A percentile compares a stretch with the other conserved stretches of the same genome.
Conservation (phyloP, 1,140 invertebrate genomes). For the Anastrepha ludens region DNA sequence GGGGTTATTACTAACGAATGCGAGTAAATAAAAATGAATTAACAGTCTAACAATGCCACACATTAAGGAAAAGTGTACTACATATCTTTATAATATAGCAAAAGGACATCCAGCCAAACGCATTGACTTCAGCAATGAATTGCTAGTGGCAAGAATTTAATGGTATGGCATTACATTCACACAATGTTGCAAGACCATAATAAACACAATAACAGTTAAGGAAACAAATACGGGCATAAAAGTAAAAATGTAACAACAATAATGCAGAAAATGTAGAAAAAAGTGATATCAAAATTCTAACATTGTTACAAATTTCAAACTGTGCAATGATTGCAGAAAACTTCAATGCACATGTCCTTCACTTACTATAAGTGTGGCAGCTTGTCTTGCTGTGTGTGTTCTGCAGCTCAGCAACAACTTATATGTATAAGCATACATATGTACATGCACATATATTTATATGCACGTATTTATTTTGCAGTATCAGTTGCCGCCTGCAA, state of each 20-base stretch:
- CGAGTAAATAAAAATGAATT: neutral
- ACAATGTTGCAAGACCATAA: slow-evolving; percentile 1
- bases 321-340: slow-evolving; percentile 45
- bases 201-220: slow-evolving; percentile 42
- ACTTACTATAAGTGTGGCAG: neutral
- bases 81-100: neutral
- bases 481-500: neutral
- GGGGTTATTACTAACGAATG: too few relatives aligned
- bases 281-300: slow-evolving; percentile 7
- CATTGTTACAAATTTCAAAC: slow-evolving; percentile 37
- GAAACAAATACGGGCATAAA: slow-evolving; percentile 8
- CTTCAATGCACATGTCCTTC: slow-evolving; percentile 38
- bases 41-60: neutral
- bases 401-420: neutral
- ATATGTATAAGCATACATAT: neutral
- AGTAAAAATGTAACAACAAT: neutral
- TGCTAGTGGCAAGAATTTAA: slow-evolving; percentile 18
- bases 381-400: neutral
- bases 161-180: slow-evolving; percentile 16
- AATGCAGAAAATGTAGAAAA: neutral
- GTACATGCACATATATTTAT: neutral
- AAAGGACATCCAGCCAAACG: neutral
- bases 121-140: slow-evolving; percentile 17
- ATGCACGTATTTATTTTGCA: neutral
- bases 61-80: neutral